Evolutionary conservation across 2,888 invertebrate species (phyloP), one percentile per base, ranked within the genome.

Genomic region (Oscheius myriophilus): DNA sequence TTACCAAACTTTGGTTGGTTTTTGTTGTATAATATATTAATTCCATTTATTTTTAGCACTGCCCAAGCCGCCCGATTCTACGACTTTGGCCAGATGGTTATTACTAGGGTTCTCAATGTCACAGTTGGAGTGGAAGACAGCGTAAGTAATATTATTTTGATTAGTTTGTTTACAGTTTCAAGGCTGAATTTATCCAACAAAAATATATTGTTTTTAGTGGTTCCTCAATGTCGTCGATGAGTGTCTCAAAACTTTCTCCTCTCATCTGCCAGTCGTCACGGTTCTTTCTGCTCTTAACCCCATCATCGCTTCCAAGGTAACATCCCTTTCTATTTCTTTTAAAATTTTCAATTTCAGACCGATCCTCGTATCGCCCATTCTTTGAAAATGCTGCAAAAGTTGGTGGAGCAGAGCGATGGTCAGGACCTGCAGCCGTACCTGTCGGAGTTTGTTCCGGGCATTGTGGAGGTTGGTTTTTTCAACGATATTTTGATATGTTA

Each of bases 51-150:
- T 49, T 79, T 58, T 61, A 81, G 82, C 57, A 41, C 71, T 11
- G 73, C 75, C 65, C 90, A 91, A 45, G 89, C 92, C 52, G 90
- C 91, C 70, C 91, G 92, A 80, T 95, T 96, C 91, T 91, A 91
- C 76, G 92, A 92, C 84, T 96, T 93, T 89, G 92, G 93, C 67
- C 96, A 97, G 89, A 90, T 96, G 66, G 92, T 96, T 46, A 91
- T 95, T 66, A 89, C 96, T 61, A 92, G 93, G 88, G 92, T 96
- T 16, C 91, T 96, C 80, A 92, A 93, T 86, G 93, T 93, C 9
- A 49, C 67, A 2, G 43, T 43, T 1, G 51, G 43, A 46, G 61
- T 49, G 21, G 57, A 67, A 33, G 53, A 49, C 18, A 54, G 25
- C 12, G 46, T 45, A 42, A 41, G 25, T 59, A 3, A 12, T n/a